These are phyloP conservation scores for Ectemnius continuus DNA, from an alignment of 2,888 invertebrate genomes.

Conservation along the genomic window DNA sequence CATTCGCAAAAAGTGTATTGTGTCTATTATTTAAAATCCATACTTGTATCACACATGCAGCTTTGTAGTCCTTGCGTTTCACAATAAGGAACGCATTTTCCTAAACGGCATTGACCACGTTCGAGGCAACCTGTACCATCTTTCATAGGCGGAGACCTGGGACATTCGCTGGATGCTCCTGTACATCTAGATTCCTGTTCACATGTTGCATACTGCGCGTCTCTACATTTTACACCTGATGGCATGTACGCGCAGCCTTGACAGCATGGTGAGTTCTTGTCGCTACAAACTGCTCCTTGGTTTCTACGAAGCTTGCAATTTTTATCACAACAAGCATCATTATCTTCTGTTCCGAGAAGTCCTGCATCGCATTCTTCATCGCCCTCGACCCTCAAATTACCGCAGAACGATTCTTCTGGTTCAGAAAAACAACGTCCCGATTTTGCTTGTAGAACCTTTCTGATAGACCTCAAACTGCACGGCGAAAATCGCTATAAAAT, in stretches of 20 bases:
- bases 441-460: slow-evolving; percentile 95
- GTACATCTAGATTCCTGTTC: slow-evolving; percentile 95
- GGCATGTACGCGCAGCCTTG: slow-evolving; percentile 93
- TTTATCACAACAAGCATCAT: slow-evolving; percentile 95
- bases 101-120: slow-evolving; percentile 92
- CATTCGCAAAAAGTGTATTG: neutral
- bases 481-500: slow-evolving; percentile 91
- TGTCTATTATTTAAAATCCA: slow-evolving; percentile 63
- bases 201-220: slow-evolving; percentile 94
- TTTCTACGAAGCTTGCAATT: slow-evolving; percentile 91
- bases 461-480: slow-evolving; percentile 94
- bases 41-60: slow-evolving; percentile 97
- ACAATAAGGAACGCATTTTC: slow-evolving; percentile 97
- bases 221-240: slow-evolving; percentile 90
- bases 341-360: slow-evolving; percentile 93
- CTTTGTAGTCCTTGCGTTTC: slow-evolving; percentile 95
- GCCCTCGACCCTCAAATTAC: slow-evolving; percentile 95
- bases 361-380: slow-evolving; percentile 99
- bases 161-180: slow-evolving; percentile 89
- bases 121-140: slow-evolving; percentile 94
- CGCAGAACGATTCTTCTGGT: slow-evolving; percentile 97
- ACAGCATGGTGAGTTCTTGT: slow-evolving; percentile 97
- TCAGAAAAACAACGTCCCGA: slow-evolving; percentile 95
- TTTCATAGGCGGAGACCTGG: slow-evolving; percentile 90
- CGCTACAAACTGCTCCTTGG: slow-evolving; percentile 95